Base-by-base conservation (phyloP, 2,888 invertebrate species). In the Catocala nupta region DNA sequence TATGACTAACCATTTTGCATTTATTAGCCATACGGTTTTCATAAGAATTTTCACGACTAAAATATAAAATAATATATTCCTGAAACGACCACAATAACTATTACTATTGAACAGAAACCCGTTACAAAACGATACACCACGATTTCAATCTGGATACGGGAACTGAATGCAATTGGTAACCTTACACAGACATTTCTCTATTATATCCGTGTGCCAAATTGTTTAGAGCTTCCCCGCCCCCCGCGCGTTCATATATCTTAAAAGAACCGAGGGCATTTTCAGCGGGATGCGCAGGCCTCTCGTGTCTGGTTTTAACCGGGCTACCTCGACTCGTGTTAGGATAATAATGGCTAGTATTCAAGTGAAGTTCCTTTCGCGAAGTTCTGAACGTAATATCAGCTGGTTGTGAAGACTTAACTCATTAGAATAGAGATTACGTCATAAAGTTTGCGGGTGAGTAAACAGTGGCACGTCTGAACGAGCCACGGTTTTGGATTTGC, bases 71-170 rank as follows among this genome's bases (percentile, higher is more conserved):
- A 39, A 8, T 39, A 39, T 39, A 39, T 9, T 7, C 13, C 47
- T 25, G 16, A 16, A 10, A 4, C 16, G 13, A 16, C 47, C 25
- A 7, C 13, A 6, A 4, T 16, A 16, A 9, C 47, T 65, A 69
- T 67, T 65, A 65, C 70, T 68, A 76, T 71, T 59, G 59, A 65
- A 63, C 59, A 69, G 61, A 75, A 78, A 77, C 78, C 76, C 78
- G 75, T 81, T 78, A 81, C 75, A 75, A 80, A 82, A 77, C 76
- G 80, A 83, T 83, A 81, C 75, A 80, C 74, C 75, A 81, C 80
- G 81, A 85, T 86, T 84, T 82, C 81, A 83, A 83, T 85, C 73
- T 59, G 69, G 78, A 81, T 80, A 81, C 81, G 81, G 81, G 82
- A 73, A 81, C 70, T 64, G 83, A 83, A 79, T 84, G 80, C 80